Evolutionary conservation across 2,797 vertebrate genomes (phyloP).

Genomic region (Gymnothorax reevesii): DNA sequence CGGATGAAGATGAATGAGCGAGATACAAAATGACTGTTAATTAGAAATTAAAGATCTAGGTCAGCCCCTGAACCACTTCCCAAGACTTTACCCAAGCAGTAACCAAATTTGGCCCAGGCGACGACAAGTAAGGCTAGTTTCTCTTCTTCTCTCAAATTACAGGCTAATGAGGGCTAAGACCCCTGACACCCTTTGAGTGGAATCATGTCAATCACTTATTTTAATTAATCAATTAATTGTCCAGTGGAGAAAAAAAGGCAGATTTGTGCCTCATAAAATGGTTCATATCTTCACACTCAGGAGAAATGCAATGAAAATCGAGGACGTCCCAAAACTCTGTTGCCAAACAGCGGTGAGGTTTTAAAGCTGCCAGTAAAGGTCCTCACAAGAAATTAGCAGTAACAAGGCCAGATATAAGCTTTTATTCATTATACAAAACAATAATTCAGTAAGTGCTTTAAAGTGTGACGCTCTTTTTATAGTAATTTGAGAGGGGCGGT

Average conservation of each 20-base stretch:
- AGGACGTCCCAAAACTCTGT: neutral
- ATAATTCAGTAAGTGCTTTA: neutral
- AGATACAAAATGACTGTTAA: neutral
- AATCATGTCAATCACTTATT: neutral
- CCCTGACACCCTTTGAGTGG: neutral
- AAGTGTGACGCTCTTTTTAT: neutral
- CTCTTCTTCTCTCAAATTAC: neutral
- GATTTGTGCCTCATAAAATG: neutral
- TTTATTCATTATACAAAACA: neutral
- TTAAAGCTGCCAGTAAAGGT: too few species aligned
- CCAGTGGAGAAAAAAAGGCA: neutral
- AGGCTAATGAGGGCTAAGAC: neutral
- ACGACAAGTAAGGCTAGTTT: neutral
- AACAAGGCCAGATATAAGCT: too few species aligned
- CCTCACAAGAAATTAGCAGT: too few species aligned
- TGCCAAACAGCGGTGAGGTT: neutral
- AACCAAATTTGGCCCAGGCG: neutral
- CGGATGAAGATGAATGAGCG: neutral
- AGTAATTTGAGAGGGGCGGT: neutral
- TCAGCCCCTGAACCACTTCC: neutral
- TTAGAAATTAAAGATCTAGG: neutral
- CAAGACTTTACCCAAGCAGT: neutral
- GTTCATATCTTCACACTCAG: neutral
- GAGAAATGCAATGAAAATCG: neutral
- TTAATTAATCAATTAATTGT: neutral